Evolutionary conservation across 2,113 vertebrate genomes (phyloP).

Genomic region (Neotragus moschatus): DNA sequence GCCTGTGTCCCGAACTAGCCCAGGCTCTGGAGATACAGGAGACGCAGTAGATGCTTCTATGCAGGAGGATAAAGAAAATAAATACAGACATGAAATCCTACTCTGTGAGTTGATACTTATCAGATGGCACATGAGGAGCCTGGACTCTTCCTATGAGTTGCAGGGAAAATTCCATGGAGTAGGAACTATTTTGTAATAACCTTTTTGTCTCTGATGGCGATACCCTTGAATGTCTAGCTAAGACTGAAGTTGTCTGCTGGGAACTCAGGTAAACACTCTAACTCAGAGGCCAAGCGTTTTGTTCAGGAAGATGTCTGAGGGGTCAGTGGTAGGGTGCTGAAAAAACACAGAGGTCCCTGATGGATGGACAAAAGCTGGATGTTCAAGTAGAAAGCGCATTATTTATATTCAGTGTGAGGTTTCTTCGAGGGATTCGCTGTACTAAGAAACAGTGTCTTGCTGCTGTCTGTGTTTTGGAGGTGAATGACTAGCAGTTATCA

Average conservation of each 20-base stretch:
- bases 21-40: background rate
- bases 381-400: accelerated
- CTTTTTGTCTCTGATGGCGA: background rate
- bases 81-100: accelerated
- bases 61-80: accelerated
- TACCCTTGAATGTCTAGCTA: accelerated
- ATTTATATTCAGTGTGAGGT: accelerated
- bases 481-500: background rate
- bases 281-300: background rate
- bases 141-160: no score
- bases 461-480: accelerated
- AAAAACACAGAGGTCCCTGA: accelerated
- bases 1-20: background rate
- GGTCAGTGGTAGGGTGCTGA: accelerated
- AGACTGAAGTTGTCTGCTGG: background rate
- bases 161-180: accelerated
- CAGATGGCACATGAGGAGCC: no score
- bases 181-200: background rate
- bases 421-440: background rate
- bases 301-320: background rate
- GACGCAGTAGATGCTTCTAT: accelerated
- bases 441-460: accelerated
- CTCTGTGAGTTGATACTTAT: background rate
- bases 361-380: accelerated
- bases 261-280: no score